phyloP scores from a whole-genome alignment of 2,113 vertebrate genomes.

The Pseudonaja textilis region DNA sequence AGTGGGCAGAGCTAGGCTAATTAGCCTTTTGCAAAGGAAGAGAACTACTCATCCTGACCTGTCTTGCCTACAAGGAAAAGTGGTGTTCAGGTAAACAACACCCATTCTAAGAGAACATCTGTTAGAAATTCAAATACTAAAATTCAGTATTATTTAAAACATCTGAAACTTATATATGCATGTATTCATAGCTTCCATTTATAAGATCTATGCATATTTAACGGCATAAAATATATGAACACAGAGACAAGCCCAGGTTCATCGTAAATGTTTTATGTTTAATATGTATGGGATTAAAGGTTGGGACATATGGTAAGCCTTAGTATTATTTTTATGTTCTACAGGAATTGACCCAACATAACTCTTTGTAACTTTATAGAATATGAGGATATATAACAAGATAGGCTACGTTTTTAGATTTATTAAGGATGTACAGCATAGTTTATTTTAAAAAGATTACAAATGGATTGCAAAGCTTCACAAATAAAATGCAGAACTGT shows the following conservation, averaged over 20 bases:
- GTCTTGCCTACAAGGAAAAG: no score
- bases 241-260: not conserved
- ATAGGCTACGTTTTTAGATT: conserved; percentile 23
- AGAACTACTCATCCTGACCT: no score
- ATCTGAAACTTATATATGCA: not conserved
- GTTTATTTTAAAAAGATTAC: conserved; percentile 37
- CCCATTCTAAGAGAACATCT: not conserved
- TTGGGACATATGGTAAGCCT: not conserved
- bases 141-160: not conserved
- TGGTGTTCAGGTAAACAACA: not conserved
- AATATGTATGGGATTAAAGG: not conserved
- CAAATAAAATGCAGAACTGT: conserved; percentile 16
- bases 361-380: not conserved
- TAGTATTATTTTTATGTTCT: not conserved
- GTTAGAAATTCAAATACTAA: not conserved
- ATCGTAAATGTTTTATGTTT: not conserved
- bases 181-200: not conserved
- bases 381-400: not conserved
- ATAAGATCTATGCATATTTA: not conserved
- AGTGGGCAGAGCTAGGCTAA: no score
- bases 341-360: not conserved
- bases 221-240: not conserved
- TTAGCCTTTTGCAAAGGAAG: no score
- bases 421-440: conserved; percentile 5
- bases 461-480: conserved; percentile 12